Base-by-base conservation (phyloP, 2,797 vertebrate species). In the Brotula barbata region DNA sequence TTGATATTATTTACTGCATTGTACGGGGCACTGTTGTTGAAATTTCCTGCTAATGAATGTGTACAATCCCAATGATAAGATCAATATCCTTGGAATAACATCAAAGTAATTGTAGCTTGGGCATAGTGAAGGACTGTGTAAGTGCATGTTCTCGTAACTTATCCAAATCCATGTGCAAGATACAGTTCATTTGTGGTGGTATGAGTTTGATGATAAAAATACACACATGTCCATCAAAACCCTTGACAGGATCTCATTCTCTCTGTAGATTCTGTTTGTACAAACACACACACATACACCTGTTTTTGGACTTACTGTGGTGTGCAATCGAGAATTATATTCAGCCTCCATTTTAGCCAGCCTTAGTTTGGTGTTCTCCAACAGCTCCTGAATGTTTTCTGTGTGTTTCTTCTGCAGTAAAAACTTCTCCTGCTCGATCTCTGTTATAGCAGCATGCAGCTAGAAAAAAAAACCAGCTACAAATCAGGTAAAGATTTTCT, bases 371-470 rank as follows among this genome's bases (percentile, higher is more conserved):
- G 96, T 98, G 68, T 95, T 92, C 55, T 96, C 90, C 47, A 98
- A 88, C 78, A 99, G 80, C 15, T 95, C 89, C 80, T 96, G 94
- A 78, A 97, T 95, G 22, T 89, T 94, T 45, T 93, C 92, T 0
- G 93, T 96, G 86, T 96, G 95, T 64, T 88, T 93, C 88, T 93
- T 96, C 75, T 90, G 93, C 73, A 98, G 71, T 7, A 89, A 89
- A 74, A 95, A 93, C 84, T 97, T 99, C 71, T 97, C 94, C 84
- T 94, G 95, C 77, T 99, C 97, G 91, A 96, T 92, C 73, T 94
- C 91, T 0, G 95, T 86, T 48, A 94, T 80, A 0, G 92, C 83
- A 7, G 68, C 88, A 49, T 97, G 94, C 44, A 98, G 85, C 97
- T 99, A 76, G 4, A 58, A 3, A 10, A 15, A 49, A 3, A 52